These are phyloP conservation scores for Poecile montanus DNA, from an alignment of 2,797 vertebrate species.

Conservation along the genomic window DNA sequence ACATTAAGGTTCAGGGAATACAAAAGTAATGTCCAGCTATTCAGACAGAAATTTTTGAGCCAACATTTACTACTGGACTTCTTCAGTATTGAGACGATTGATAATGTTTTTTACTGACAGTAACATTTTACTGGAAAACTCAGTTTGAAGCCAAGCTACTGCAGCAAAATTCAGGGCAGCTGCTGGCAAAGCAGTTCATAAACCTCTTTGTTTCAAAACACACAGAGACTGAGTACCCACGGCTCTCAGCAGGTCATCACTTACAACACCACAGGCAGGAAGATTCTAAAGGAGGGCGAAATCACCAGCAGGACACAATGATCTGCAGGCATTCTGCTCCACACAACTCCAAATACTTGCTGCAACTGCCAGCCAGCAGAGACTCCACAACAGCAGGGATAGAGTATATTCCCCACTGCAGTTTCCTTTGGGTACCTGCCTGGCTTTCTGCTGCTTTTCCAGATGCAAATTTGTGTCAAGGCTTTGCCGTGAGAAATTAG, in stretches of 20 bases:
- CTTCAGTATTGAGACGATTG: not conserved
- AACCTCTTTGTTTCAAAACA: not conserved
- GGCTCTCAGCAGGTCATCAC: not conserved
- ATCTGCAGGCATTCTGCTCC: not conserved
- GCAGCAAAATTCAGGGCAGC: constrained; percentile 3
- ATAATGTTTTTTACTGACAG: not conserved
- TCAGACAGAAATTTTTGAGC: not conserved
- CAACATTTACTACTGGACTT: not conserved
- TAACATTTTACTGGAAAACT: not conserved
- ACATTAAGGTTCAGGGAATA: not conserved
- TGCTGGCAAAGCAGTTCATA: not conserved
- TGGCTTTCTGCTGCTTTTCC: not conserved
- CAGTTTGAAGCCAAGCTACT: not conserved
- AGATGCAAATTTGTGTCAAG: not conserved
- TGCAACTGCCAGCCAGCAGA: not conserved
- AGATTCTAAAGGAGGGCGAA: not conserved
- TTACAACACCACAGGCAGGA: not conserved
- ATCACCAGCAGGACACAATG: not conserved
- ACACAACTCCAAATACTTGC: not conserved
- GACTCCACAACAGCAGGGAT: not conserved
- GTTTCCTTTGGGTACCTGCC: not conserved
- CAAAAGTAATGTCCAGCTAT: not conserved
- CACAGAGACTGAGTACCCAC: not conserved
- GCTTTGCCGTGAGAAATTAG: not conserved
- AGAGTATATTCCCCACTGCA: not conserved